Evolutionary conservation across 2,888 invertebrate species (phyloP).

Genomic region (Agrilus cyanescens): DNA sequence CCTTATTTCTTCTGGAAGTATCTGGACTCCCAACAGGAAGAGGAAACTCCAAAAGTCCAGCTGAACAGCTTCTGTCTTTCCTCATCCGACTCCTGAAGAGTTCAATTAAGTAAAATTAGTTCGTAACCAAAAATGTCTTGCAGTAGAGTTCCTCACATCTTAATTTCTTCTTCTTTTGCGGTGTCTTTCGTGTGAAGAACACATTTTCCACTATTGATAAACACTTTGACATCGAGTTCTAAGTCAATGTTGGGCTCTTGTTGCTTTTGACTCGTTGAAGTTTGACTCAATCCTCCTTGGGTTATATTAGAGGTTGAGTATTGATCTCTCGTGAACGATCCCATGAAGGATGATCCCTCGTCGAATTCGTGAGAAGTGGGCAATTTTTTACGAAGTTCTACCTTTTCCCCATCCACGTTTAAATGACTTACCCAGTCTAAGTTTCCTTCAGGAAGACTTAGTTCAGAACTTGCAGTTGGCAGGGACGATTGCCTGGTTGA

Average conservation of each 20-base stretch:
- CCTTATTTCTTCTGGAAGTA: slow-evolving; percentile 31
- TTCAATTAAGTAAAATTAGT: neutral
- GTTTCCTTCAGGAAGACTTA: slow-evolving; percentile 47
- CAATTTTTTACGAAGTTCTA: slow-evolving; percentile 47
- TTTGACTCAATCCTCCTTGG: slow-evolving; percentile 23
- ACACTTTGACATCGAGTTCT: slow-evolving; percentile 89
- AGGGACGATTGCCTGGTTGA: slow-evolving; percentile 57
- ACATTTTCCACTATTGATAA: slow-evolving; percentile 94
- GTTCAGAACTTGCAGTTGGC: slow-evolving; percentile 61
- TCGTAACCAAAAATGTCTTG: slow-evolving; percentile 1
- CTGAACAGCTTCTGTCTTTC: slow-evolving; percentile 49
- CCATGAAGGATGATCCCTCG: slow-evolving; percentile 27
- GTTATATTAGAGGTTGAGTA: slow-evolving; percentile 10
- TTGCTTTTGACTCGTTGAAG: slow-evolving; percentile 39
- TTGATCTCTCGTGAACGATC: slow-evolving; percentile 21
- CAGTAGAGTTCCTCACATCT: slow-evolving; percentile 29
- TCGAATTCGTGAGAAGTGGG: slow-evolving; percentile 30
- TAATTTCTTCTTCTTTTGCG: slow-evolving; percentile 54
- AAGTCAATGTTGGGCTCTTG: slow-evolving; percentile 90
- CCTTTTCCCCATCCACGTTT: slow-evolving; percentile 52
- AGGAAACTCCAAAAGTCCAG: slow-evolving; percentile 32
- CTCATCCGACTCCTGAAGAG: slow-evolving; percentile 45
- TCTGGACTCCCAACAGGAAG: slow-evolving; percentile 32
- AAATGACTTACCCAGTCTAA: slow-evolving; percentile 50
- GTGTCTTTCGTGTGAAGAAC: slow-evolving; percentile 86